Percentiles rank a stretch among this genome's conserved stretches.
These are phyloP conservation scores for Mustela nigripes DNA, from an alignment of 2,113 vertebrate genomes.

Conservation along the genomic window DNA sequence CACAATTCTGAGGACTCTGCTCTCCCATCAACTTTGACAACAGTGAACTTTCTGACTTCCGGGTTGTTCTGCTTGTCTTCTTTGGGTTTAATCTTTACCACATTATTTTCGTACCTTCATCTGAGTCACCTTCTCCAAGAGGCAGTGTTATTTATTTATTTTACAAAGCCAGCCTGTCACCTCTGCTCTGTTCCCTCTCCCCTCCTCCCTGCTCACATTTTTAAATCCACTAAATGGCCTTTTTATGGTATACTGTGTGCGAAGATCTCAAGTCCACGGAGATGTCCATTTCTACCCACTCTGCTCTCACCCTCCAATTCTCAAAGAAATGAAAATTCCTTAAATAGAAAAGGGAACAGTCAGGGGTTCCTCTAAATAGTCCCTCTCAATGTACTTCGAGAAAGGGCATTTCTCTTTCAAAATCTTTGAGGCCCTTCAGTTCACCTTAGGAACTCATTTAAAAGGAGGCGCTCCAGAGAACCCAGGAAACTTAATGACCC, in stretches of 20 bases:
- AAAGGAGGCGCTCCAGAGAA: not conserved
- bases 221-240: not conserved
- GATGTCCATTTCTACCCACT: conserved; percentile 11
- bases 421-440: not conserved
- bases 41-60: not conserved
- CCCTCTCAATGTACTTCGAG: not conserved
- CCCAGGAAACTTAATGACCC: not conserved
- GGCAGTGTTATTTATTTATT: not conserved
- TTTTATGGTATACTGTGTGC: not conserved
- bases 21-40: not conserved
- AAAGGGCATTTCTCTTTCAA: not conserved
- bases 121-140: not conserved
- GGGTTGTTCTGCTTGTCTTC: not conserved
- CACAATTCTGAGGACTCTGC: not conserved
- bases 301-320: not conserved
- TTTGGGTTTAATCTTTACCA: not conserved
- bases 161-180: conserved; percentile 20
- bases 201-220: not conserved
- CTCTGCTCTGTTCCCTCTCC: not conserved
- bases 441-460: not conserved
- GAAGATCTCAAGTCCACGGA: not conserved
- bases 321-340: conserved; percentile 16
- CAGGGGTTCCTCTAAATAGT: not conserved
- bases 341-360: conserved; percentile 15
- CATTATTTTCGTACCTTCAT: not conserved